phyloP scores from a whole-genome alignment of 2,888 invertebrate species.

The Drosophila seclusa region DNA sequence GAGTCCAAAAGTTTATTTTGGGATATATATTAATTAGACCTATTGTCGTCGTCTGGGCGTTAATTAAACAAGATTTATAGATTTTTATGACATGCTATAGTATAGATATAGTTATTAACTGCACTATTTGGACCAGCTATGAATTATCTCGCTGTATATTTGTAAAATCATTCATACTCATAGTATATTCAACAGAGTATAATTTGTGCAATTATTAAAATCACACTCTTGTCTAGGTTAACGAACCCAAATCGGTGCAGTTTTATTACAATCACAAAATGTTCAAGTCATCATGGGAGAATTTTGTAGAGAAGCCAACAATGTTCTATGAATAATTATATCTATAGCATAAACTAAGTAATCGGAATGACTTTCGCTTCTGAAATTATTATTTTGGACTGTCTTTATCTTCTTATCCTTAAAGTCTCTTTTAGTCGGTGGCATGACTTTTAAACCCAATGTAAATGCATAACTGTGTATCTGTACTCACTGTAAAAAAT shows the following conservation, averaged over 20 bases:
- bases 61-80: constrained; percentile 46
- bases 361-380: constrained; percentile 29
- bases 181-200: constrained; percentile 1
- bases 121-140: neutral
- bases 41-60: constrained; percentile 17
- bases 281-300: neutral
- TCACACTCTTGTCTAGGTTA: neutral
- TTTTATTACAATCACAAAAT: no score
- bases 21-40: constrained; percentile 47
- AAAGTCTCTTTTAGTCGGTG: neutral
- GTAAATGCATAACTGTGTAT: neutral
- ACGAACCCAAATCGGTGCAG: neutral
- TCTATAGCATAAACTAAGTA: neutral
- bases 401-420: constrained; percentile 33
- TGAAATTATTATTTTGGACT: neutral
- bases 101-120: neutral
- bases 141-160: neutral
- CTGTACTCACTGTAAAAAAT: constrained; percentile 1
- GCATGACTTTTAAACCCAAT: neutral
- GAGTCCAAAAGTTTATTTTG: constrained; percentile 3
- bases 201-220: neutral
- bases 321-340: neutral
- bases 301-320: neutral
- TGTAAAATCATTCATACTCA: neutral
- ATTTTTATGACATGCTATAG: constrained; percentile 8